These are phyloP conservation scores for Tragelaphus strepsiceros DNA, from an alignment of 2,113 vertebrate species.

Conservation along the genomic window DNA sequence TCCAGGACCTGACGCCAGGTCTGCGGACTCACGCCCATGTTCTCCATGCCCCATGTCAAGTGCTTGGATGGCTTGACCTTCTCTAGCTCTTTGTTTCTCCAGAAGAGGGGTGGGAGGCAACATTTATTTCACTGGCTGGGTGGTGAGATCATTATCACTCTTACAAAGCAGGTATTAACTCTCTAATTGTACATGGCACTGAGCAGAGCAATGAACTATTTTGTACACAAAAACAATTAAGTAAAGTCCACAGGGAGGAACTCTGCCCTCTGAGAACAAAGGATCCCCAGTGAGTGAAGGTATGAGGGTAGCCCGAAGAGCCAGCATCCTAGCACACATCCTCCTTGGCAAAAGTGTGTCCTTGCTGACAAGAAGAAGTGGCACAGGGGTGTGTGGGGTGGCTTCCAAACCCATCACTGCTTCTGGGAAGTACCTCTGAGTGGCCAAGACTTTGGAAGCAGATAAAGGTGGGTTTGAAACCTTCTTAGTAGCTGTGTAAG, in stretches of 20 bases:
- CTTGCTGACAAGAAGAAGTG: not conserved
- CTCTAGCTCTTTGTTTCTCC: slow-evolving; percentile 29
- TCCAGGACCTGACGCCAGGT: not conserved
- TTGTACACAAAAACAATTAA: slow-evolving; percentile 47
- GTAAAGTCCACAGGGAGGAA: not conserved
- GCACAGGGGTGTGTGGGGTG: too few relatives aligned
- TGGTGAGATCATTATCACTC: slow-evolving; percentile 39
- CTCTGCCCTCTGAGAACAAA: not conserved
- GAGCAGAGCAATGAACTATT: slow-evolving; percentile 22
- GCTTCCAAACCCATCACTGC: not conserved
- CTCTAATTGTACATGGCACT: not conserved
- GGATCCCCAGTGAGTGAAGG: not conserved
- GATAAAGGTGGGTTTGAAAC: not conserved
- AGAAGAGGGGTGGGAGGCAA: not conserved
- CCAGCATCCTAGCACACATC: not conserved
- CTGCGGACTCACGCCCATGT: not conserved
- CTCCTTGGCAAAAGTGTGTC: not conserved
- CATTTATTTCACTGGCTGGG: slow-evolving; percentile 20
- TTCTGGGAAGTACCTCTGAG: not conserved
- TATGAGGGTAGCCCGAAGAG: not conserved
- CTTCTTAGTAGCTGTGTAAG: not conserved
- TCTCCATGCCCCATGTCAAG: not conserved
- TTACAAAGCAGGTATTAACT: slow-evolving; percentile 30
- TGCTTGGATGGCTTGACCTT: not conserved
- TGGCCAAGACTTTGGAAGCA: not conserved